Percentiles rank a stretch among this genome's conserved stretches.
Evolutionary conservation across 2,113 vertebrate genomes (phyloP).

Genomic region (Hymenochirus boettgeri): DNA sequence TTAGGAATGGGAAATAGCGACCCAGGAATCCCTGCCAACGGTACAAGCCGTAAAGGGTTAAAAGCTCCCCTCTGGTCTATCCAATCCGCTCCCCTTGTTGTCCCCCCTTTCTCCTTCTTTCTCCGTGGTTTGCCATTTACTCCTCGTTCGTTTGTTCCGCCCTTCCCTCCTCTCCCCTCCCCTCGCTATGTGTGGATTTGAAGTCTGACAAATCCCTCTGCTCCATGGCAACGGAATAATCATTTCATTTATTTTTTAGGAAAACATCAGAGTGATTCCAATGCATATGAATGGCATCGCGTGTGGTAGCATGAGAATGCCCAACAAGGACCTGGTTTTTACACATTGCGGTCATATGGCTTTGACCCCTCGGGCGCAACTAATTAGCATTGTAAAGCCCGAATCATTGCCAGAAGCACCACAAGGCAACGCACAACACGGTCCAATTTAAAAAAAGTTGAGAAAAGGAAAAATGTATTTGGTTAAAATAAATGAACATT

Average conservation of each 20-base stretch:
- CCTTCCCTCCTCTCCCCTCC: no score
- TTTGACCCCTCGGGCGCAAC: conserved; percentile 1
- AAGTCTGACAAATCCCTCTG: conserved; percentile 28
- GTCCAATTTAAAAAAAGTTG: no score
- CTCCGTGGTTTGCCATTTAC: conserved; percentile 5
- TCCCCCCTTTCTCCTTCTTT: no score
- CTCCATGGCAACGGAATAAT: conserved; percentile 51
- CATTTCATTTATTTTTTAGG: conserved; percentile 60
- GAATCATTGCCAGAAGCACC: neutral
- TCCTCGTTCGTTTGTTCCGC: conserved; percentile 8
- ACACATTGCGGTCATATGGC: conserved; percentile 38
- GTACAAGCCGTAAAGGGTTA: conserved; percentile 6
- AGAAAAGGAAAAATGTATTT: no score
- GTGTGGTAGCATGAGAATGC: conserved; percentile 19
- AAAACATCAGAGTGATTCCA: conserved; percentile 43
- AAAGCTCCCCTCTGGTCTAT: neutral
- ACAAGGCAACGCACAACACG: neutral
- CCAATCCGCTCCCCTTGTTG: neutral
- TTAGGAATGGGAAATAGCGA: no score
- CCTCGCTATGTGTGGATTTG: conserved; percentile 14
- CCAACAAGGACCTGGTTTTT: conserved; percentile 36
- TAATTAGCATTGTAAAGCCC: conserved; percentile 35
- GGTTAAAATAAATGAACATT: no score
- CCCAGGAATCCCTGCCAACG: no score
- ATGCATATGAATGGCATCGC: conserved; percentile 36